Conservation (phyloP, 2,797 vertebrate species). For the Gadopsis bispinosus region DNA sequence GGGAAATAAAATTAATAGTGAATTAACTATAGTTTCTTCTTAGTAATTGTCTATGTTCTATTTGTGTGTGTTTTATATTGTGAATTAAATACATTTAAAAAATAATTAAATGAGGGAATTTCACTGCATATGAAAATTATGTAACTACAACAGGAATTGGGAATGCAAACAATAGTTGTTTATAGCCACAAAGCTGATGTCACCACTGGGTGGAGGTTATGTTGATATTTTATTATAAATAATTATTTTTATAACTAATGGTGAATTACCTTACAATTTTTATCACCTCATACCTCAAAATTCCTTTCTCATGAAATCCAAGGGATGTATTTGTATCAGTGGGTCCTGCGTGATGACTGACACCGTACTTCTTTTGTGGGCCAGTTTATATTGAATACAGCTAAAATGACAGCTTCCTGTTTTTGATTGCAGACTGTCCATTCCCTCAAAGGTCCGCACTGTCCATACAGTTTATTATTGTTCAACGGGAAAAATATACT, state of each 20-base stretch:
- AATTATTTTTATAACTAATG: neutral
- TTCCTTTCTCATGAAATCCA: neutral
- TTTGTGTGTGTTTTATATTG: too few species aligned
- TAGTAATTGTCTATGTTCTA: neutral
- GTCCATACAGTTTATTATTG: neutral
- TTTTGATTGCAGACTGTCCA: neutral
- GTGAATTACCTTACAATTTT: neutral
- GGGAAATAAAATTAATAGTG: neutral
- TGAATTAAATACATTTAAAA: too few species aligned
- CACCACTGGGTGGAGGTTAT: neutral
- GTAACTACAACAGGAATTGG: too few species aligned
- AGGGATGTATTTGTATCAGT: neutral
- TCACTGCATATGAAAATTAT: too few species aligned
- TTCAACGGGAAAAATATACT: too few species aligned
- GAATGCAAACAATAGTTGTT: too few species aligned
- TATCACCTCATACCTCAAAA: neutral
- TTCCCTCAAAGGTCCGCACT: neutral
- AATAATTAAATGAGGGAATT: too few species aligned
- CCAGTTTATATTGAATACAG: neutral
- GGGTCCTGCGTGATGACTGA: neutral
- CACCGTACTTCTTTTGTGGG: neutral
- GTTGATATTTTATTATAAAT: neutral
- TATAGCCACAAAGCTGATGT: neutral
- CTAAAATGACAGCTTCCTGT: neutral
- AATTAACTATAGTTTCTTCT: neutral